These are phyloP conservation scores for Ctena decussata DNA, from an alignment of 2,888 invertebrate genomes.

Conservation along the genomic window DNA sequence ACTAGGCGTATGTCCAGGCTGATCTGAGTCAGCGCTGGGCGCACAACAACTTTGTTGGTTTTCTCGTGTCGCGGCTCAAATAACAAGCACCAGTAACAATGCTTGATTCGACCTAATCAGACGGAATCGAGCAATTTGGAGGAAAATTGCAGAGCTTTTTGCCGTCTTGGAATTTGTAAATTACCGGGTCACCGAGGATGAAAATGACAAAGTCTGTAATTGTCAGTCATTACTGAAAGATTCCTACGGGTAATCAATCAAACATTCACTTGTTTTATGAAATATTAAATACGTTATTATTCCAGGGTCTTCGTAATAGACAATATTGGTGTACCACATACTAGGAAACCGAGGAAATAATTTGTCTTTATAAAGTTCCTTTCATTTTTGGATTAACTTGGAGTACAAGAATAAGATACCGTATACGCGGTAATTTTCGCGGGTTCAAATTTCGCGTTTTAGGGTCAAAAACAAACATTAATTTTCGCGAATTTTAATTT, in stretches of 20 bases:
- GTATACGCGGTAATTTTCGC: no score
- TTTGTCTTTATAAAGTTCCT: no score
- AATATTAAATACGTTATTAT: neutral
- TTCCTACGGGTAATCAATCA: constrained; percentile 10
- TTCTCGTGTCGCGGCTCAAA: neutral
- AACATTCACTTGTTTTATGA: neutral
- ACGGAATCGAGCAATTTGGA: constrained; percentile 1
- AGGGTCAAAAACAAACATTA: no score
- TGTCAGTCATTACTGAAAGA: neutral
- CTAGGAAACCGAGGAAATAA: no score
- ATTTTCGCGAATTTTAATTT: no score
- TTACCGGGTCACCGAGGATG: neutral
- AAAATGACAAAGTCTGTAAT: constrained; percentile 10
- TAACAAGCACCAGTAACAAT: neutral
- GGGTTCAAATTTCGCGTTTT: no score
- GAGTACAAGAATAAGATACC: no score
- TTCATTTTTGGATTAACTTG: no score
- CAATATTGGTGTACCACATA: neutral
- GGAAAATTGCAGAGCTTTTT: neutral
- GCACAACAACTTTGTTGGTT: no score
- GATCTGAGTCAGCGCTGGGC: no score
- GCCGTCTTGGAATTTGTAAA: constrained; percentile 11
- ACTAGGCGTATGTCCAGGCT: no score
- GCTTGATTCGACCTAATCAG: neutral
- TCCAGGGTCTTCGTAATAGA: neutral